Conservation (phyloP, 2,888 invertebrate genomes). For the Caenorhabditis afra region DNA sequence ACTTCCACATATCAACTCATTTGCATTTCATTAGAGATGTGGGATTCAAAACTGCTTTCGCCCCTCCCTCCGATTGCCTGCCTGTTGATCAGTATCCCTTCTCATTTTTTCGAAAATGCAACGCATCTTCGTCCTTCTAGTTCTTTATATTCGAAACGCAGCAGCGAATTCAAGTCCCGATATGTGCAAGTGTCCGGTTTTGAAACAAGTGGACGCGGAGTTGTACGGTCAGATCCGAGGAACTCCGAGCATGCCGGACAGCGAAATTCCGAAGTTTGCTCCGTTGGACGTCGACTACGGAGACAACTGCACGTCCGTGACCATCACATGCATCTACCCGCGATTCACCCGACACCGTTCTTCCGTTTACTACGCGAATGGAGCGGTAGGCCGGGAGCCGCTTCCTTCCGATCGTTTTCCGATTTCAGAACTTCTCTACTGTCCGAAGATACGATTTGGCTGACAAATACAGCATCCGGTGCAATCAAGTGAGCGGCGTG, state of each 20-base stretch:
- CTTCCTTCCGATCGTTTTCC: too few species aligned
- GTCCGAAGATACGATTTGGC: constrained; percentile 32
- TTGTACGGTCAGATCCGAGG: constrained; percentile 23
- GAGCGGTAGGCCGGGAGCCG: constrained; percentile 22
- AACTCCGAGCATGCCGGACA: background rate
- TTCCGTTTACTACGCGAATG: constrained; percentile 34
- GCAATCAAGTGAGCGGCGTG: constrained; percentile 40
- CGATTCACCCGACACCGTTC: constrained; percentile 40
- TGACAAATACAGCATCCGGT: constrained; percentile 43
- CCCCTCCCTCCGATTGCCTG: background rate
- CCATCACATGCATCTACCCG: constrained; percentile 30
- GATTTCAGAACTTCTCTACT: constrained; percentile 31
- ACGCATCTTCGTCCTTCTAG: background rate
- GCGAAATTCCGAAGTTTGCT: constrained; percentile 19
- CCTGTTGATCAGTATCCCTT: background rate
- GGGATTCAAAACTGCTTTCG: background rate
- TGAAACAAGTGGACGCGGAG: constrained; percentile 42
- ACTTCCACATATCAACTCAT: background rate
- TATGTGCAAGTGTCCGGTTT: constrained; percentile 34
- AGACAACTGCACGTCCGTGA: constrained; percentile 25
- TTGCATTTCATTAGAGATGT: background rate
- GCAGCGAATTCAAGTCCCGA: background rate
- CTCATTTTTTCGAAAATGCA: constrained; percentile 1
- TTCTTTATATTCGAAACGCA: too few species aligned
- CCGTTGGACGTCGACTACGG: constrained; percentile 33